Evolutionary conservation across 2,797 vertebrate genomes (phyloP), one percentile per base, ranked within the genome.

Genomic region (Botia almorhae): DNA sequence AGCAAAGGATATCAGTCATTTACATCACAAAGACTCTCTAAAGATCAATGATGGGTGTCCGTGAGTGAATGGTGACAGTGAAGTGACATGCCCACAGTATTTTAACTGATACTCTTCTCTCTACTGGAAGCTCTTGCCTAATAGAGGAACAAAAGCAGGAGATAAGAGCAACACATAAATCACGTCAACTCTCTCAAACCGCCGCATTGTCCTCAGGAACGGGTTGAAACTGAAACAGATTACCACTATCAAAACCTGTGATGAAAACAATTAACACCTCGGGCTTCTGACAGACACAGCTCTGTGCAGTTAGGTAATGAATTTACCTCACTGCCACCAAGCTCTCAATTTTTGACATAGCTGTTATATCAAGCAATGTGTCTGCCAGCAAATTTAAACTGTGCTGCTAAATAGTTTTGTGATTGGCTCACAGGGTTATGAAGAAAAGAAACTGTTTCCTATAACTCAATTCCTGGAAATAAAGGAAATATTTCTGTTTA

Each of bases 261-360:
- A 80, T 76, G 73, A 83, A 83, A 76, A 71, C 77, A 80, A 80
- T 83, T 83, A 80, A 79, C 72, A 83, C 77, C 77, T 83, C 36
- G 13, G 77, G 74, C 82, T 63, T 83, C 68, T 60, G 77, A 76
- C 36, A 71, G 61, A 72, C 51, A 55, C 67, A 19, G 51, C 46
- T 80, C n/a, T 71, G 16, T 55, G 14, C 17, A 4, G 76, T 74
- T 50, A 76, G 72, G 55, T 81, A 83, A 83, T 81, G 69, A 73
- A 81, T 84, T 81, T 80, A 83, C 43, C 55, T 81, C 61, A 68
- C 61, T 76, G 64, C 19, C 43, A 19, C 67, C 43, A 60, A 72
- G 60, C 73, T 65, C 68, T 72, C 26, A 12, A 67, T 58, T 74
- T 79, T 29, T 71, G 48, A 58, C 60, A 36, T 51, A 16, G 50